Evolutionary conservation across 2,113 vertebrate genomes (phyloP), one percentile per base, ranked within the genome.

Genomic region (Garra rufa): DNA sequence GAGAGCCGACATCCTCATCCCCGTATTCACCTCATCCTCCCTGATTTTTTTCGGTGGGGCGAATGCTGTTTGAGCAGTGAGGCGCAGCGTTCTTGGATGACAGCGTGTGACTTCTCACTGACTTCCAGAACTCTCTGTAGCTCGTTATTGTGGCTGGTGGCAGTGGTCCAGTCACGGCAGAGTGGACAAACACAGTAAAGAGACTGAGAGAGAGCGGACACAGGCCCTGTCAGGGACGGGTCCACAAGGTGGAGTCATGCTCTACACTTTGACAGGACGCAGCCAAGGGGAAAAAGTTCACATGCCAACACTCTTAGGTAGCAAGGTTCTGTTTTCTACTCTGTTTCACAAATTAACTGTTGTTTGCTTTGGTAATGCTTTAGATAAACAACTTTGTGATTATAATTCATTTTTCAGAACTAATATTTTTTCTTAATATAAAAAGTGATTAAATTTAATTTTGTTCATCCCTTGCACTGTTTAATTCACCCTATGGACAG

Each of bases 31-130:
- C 34, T 28, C 15, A 9, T 59, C 43, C 43, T 63, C 52, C 3
- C 21, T 14, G 30, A 19, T 61, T 63, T 8, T 24, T 43, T 65
- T 30, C 48, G 34, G n/a, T 9, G 69, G 69, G 41, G 17, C 4
- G 69, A 71, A 44, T 50, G 61, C 55, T 69, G 24, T 76, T 28
- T 41, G 85, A 90, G 88, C 89, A 92, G 91, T 91, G 92, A 91
- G 90, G 86, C 87, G 82, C 88, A 87, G 85, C 91, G 86, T 83
- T 87, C 85, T 91, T 91, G 90, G 90, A 89, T 89, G 91, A 91
- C 91, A 91, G 82, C 77, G 81, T 91, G 88, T 93, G 93, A 95
- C 93, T 94, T 92, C 89, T 93, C 83, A 80, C 86, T 94, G 94
- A 94, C 93, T 94, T 94, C 91, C 89, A 91, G 90, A 87, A 87